Conservation (phyloP, 2,888 invertebrate species). For the Piscicola geometra region DNA sequence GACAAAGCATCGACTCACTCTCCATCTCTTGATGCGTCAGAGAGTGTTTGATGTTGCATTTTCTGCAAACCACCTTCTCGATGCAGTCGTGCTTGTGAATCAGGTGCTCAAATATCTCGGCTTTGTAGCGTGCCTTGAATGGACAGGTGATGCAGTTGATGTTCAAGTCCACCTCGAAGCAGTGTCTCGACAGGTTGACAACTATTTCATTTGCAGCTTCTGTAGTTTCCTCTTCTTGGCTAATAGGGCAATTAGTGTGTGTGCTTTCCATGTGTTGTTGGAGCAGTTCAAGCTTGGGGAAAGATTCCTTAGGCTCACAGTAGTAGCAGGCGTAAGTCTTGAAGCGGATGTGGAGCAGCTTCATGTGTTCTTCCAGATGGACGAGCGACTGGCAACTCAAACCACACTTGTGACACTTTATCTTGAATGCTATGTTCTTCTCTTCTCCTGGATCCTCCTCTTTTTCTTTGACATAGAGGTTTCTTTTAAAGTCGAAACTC, state of each 20-base stretch:
- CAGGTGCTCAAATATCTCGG: slow-evolving; percentile 17
- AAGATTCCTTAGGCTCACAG: not conserved
- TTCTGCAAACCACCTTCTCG: slow-evolving; percentile 21
- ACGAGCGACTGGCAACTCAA: not conserved
- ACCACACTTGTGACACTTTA: slow-evolving; percentile 32
- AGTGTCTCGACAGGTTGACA: not conserved
- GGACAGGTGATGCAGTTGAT: slow-evolving; percentile 33
- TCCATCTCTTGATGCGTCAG: not conserved
- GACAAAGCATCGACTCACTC: slow-evolving; percentile 8
- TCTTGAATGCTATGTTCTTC: not conserved
- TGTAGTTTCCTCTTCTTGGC: not conserved
- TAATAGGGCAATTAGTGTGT: slow-evolving; percentile 5
- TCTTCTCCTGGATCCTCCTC: not conserved
- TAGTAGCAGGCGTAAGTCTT: not conserved
- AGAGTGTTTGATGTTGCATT: slow-evolving; percentile 1
- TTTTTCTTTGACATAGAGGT: not conserved
- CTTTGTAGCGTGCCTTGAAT: slow-evolving; percentile 5
- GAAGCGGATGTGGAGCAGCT: not conserved
- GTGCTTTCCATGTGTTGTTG: slow-evolving; percentile 20
- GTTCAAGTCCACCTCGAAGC: too few relatives aligned
- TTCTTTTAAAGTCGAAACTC: slow-evolving; percentile 9
- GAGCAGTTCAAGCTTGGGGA: not conserved
- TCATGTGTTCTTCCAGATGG: slow-evolving; percentile 5
- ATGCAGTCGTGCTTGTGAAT: slow-evolving; percentile 27
- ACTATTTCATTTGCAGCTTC: not conserved